A percentile compares a stretch with the other conserved stretches of the same genome.
These are phyloP conservation scores for Cephus pygmeus DNA, from an alignment of 2,888 invertebrate species.

Conservation along the genomic window DNA sequence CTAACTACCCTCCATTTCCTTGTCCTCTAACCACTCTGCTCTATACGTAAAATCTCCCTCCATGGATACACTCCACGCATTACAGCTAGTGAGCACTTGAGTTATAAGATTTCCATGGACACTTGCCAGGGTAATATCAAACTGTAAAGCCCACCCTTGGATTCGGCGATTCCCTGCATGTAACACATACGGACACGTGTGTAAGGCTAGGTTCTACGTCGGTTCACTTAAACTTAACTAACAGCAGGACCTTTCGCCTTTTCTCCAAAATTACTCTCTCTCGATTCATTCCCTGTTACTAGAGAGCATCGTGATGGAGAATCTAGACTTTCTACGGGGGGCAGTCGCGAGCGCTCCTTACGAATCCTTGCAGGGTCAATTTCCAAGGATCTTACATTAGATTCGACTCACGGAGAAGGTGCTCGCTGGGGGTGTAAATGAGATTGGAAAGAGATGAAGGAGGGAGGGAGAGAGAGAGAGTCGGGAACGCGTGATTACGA, in stretches of 20 bases:
- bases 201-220: background rate
- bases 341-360: background rate
- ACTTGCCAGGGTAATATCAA: conserved; percentile 61
- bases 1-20: background rate
- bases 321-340: background rate
- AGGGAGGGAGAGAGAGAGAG: conserved; percentile 16
- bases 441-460: conserved; percentile 11
- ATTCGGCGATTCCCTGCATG: background rate
- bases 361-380: conserved; percentile 7
- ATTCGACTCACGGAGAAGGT: conserved; percentile 12
- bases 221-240: background rate
- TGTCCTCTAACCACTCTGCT: background rate
- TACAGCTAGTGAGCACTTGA: conserved; percentile 47
- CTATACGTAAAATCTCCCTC: background rate
- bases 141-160: conserved; percentile 43
- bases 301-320: background rate
- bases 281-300: background rate
- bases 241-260: background rate
- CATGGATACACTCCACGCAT: conserved; percentile 9
- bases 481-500: conserved; percentile 42
- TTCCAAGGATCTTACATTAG: conserved; percentile 7
- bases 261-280: background rate
- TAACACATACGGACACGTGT: background rate
- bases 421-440: background rate
- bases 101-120: conserved; percentile 59